Evolutionary conservation across 2,113 vertebrate genomes (phyloP), one percentile per base, ranked within the genome.

Genomic region (Dendrocopos noguchii): DNA sequence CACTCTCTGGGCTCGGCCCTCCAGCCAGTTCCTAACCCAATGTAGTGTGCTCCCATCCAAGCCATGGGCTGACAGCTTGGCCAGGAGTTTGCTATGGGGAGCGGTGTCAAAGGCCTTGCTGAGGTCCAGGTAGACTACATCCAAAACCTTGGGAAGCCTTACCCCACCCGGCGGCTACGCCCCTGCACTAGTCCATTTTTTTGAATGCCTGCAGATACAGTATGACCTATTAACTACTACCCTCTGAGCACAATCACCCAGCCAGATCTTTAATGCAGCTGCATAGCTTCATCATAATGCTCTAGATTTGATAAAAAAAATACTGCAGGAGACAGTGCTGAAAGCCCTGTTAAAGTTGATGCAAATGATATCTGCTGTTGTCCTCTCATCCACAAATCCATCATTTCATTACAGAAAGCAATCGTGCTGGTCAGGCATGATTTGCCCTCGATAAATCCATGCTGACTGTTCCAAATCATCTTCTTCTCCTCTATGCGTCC

Each of bases 381-480:
- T 89, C 14, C 39, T 80, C 46, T 77, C 64, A 89, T 59, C 52
- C 46, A 73, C n/a, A 73, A 87, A 93, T 87, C 50, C n/a, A 87
- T 91, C 72, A 85, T 66, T 92, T 87, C 53, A 83, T 94, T 94
- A 92, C 28, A 89, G 75, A 87, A 77, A 42, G 67, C 27, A 87
- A 70, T 94, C 2, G 6, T 87, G 56, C 71, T 73, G 79, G 79
- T 95, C 90, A 94, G 72, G 94, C 81, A 70, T 92, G 71, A 95
- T 57, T 96, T 92, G 68, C 84, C 90, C 93, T 95, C 89, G 34
- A 67, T 89, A 96, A 95, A 95, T 85, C 46, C 64, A 82, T 73
- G 60, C 39, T 91, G 81, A 92, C 91, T 84, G 79, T 56, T 96
- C 52, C 86, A 95, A 92, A 94, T 87, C 1, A 82, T 91, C 95